phyloP scores from a whole-genome alignment of 2,113 vertebrate species.

The Riparia riparia region DNA sequence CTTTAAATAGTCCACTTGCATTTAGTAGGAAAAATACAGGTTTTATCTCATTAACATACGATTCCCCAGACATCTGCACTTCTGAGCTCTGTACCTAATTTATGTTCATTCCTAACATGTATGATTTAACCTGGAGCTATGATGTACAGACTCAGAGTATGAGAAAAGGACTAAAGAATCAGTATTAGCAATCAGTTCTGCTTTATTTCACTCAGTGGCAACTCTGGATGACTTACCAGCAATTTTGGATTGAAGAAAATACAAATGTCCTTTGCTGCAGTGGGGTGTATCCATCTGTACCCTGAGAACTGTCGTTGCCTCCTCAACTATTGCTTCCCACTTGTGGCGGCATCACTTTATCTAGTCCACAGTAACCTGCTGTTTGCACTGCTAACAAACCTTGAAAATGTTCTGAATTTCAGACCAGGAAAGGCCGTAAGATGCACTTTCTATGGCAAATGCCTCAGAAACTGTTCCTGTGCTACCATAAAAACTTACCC shows the following conservation, averaged over 20 bases:
- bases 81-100: slow-evolving; percentile 9
- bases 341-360: neutral
- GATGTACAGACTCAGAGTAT: neutral
- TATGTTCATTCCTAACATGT: neutral
- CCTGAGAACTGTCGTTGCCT: neutral
- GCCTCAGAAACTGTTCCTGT: neutral
- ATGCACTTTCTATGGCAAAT: neutral
- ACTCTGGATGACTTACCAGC: neutral
- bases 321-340: neutral
- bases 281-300: fast-evolving
- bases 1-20: neutral
- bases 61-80: neutral
- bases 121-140: neutral
- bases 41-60: neutral
- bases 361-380: neutral
- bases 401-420: neutral
- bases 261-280: neutral
- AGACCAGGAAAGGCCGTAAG: neutral
- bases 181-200: neutral
- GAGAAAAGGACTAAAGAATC: neutral
- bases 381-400: neutral
- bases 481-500: neutral
- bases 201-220: neutral
- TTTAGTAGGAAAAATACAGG: slow-evolving; percentile 1
- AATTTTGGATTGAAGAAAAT: neutral